Percentiles rank a stretch among this genome's conserved stretches.
These are phyloP conservation scores for Asobara japonica DNA, from an alignment of 1,140 invertebrate species.

Conservation along the genomic window DNA sequence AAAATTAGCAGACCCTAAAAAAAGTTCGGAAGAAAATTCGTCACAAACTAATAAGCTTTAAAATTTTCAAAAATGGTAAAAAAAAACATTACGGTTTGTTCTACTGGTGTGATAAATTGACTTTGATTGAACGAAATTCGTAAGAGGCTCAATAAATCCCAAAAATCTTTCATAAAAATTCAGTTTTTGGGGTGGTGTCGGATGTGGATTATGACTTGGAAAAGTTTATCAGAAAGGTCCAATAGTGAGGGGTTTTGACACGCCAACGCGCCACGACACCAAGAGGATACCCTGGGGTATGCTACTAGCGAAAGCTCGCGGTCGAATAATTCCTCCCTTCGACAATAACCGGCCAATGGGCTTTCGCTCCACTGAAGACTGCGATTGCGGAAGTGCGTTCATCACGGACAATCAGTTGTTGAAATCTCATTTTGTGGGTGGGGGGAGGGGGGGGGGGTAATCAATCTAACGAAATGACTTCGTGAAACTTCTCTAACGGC, in stretches of 20 bases:
- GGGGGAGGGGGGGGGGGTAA: constrained; percentile 7
- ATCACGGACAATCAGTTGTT: constrained; percentile 31
- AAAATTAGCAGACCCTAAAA: no score
- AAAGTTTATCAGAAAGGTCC: constrained; percentile 39
- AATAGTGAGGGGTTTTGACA: constrained; percentile 23
- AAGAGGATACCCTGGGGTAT: not conserved
- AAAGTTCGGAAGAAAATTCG: no score
- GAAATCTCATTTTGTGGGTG: constrained; percentile 24
- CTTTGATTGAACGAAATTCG: constrained; percentile 51
- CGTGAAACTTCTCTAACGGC: not conserved
- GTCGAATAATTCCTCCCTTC: constrained; percentile 32
- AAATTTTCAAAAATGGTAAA: no score
- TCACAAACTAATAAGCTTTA: no score
- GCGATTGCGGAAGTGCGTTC: constrained; percentile 33
- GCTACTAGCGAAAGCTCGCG: constrained; percentile 17
- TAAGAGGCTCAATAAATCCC: constrained; percentile 35
- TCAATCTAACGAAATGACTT: constrained; percentile 13
- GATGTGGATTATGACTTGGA: constrained; percentile 43
- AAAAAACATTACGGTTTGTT: not conserved
- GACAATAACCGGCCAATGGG: constrained; percentile 27
- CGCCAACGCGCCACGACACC: constrained; percentile 9
- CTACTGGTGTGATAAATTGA: constrained; percentile 31
- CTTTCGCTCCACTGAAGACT: constrained; percentile 23
- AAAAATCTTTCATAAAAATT: constrained; percentile 36
- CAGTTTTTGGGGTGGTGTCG: constrained; percentile 41